Base-by-base conservation (phyloP, 2,888 invertebrate genomes). In the Ormyrus pomaceus region DNA sequence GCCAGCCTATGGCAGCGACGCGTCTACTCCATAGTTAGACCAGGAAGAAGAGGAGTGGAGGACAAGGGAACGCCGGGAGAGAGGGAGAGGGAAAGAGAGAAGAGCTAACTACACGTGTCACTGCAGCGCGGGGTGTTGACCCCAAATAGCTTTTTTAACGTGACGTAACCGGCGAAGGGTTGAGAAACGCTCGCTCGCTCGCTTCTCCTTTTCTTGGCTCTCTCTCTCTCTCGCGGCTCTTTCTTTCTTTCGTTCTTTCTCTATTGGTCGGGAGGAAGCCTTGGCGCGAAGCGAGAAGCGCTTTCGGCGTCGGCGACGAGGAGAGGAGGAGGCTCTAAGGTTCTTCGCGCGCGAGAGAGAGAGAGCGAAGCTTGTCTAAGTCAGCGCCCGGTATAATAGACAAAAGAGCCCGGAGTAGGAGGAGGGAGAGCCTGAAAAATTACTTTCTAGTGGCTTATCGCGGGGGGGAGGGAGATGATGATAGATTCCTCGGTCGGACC, bases 121-220 rank as follows among this genome's bases (percentile, higher is more conserved):
- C 90, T 90, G 88, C 87, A 88, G 91, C 91, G 55, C 72, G 92
- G 92, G 92, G 92, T 92, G 92, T 92, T 92, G 92, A 92, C 92
- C 92, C 92, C 91, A 87, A 88, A 89, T 88, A 88, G 87, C 85
- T 88, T 75, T 89, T 88, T 89, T 85, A 86, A 87, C 86, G 85
- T 89, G 88, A 89, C 87, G 88, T 88, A 89, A 89, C 75, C 87
- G 84, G 84, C 85, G 84, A 87, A 89, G 89, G 89, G 89, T 89
- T 89, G 89, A 88, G 88, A 87, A 87, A 88, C 86, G 83, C 82
- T 34, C 83, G 56, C 62, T 51, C 45, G 19, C 34, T 34, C 34
- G 34, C 34, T 34, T 34, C 34, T 34, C 34, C 34, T 34, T 34
- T 34, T 34, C 34, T 34, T 34, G 34, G 34, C 9, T 34, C 50